Conservation (phyloP, 1,140 invertebrate species). For the Drosophila tsacasi region DNA sequence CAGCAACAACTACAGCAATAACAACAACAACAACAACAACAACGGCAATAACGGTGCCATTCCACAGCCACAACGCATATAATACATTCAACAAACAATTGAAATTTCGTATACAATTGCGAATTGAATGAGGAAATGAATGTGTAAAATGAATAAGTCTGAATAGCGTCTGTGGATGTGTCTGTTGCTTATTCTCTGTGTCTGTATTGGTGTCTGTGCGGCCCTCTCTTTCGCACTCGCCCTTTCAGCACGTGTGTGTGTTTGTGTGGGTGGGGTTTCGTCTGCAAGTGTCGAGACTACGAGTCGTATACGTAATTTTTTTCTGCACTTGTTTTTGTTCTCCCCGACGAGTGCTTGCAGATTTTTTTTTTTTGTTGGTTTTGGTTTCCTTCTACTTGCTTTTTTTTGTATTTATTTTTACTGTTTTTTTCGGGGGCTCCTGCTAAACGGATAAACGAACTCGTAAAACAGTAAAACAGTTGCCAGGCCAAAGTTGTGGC, state of each 20-base stretch:
- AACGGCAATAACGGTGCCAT: constrained; percentile 38
- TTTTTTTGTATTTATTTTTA: constrained; percentile 33
- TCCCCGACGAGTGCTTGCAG: constrained; percentile 40
- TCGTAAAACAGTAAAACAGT: constrained; percentile 73
- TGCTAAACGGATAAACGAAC: constrained; percentile 70
- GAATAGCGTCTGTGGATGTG: constrained; percentile 65
- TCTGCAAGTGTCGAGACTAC: constrained; percentile 76
- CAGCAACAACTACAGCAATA: constrained; percentile 13
- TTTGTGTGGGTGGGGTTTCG: constrained; percentile 40
- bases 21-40: constrained; percentile 19
- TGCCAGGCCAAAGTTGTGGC: constrained; percentile 58
- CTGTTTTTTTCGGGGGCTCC: constrained; percentile 53
- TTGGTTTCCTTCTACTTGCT: constrained; percentile 15
- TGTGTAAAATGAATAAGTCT: constrained; percentile 84
- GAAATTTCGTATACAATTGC: constrained; percentile 83
- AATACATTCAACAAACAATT: constrained; percentile 83
- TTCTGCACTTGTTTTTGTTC: constrained; percentile 53
- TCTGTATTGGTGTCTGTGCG: constrained; percentile 12
- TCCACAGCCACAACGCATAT: constrained; percentile 60
- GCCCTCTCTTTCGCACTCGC: constrained; percentile 5
- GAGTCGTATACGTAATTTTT: constrained; percentile 78
- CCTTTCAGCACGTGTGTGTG: constrained; percentile 7
- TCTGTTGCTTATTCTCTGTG: constrained; percentile 28
- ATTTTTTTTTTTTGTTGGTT: constrained; percentile 20
- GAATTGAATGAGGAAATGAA: constrained; percentile 84